A percentile compares a stretch with the other conserved stretches of the same genome.
Evolutionary conservation across 2,888 invertebrate genomes (phyloP).

Genomic region (Masnerella sp.): DNA sequence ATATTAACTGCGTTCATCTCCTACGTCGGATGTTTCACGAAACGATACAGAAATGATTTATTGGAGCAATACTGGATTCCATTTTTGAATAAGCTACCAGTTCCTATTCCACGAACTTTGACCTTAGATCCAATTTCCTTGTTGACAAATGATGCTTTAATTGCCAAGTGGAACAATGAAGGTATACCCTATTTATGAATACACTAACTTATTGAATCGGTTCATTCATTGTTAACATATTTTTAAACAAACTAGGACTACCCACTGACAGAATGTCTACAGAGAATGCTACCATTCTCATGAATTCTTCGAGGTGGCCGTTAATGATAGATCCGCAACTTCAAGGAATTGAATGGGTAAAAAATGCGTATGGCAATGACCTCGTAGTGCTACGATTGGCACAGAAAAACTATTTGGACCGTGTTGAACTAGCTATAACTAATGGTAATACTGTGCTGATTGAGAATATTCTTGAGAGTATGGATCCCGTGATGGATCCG

Average conservation of each 20-base stretch:
- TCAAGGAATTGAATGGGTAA: conserved; percentile 97
- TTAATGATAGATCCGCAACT: conserved; percentile 96
- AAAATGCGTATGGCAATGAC: conserved; percentile 87
- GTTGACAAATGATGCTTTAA: conserved; percentile 93
- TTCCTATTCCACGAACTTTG: conserved; percentile 88
- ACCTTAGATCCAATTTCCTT: conserved; percentile 90
- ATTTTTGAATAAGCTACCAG: conserved; percentile 83
- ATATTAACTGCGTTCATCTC: conserved; percentile 95
- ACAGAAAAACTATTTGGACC: conserved; percentile 89
- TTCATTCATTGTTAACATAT: background rate
- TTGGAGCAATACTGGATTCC: conserved; percentile 90
- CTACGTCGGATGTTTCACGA: conserved; percentile 95
- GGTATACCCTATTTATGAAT: conserved; percentile 77
- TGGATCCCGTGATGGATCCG: conserved; percentile 95
- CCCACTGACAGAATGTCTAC: conserved; percentile 96
- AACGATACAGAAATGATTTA: conserved; percentile 88
- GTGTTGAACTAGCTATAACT: conserved; percentile 86
- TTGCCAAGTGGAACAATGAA: conserved; percentile 97
- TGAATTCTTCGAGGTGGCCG: conserved; percentile 94
- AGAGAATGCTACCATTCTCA: conserved; percentile 95
- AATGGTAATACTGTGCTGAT: conserved; percentile 88
- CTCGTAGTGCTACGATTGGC: conserved; percentile 88
- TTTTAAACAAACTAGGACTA: conserved; percentile 78
- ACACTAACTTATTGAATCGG: too few species aligned
- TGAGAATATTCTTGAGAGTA: conserved; percentile 92